Base-by-base conservation (phyloP, 2,888 invertebrate species). In the Andrena dorsata region DNA sequence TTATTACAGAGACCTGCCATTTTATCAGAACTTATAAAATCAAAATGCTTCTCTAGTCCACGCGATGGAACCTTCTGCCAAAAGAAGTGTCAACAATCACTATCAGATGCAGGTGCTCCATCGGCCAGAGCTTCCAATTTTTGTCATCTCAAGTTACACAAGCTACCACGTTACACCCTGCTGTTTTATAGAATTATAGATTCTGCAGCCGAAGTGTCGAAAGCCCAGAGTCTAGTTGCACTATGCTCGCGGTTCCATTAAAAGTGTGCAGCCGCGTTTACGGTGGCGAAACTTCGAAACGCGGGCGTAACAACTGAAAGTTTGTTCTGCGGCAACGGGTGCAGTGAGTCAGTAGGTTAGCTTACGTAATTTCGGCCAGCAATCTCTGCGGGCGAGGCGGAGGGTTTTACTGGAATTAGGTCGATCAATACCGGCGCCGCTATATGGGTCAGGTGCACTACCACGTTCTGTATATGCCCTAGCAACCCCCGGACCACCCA, bases 371-470 rank as follows among this genome's bases (percentile, higher is more conserved):
- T 90, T 90, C 86, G 86, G 73, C 83, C 78, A 82, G 79, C 80
- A 78, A 72, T 78, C 82, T 87, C 80, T 69, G 82, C 72, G 82
- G 76, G 79, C 61, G 88, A 79, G 70, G 41, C 5, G 41, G 86
- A 82, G 86, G 86, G 89, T 88, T 88, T 88, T 79, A 41, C 75
- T 20, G 76, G 89, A 92, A 93, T 93, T 93, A 86, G 93, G 93
- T 93, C 93, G 90, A 93, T 93, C 93, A 93, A 93, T 93, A 93
- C 89, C 86, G 85, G 81, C 84, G 61, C 80, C 82, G 65, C 82
- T 91, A 93, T 91, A 93, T 93, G 82, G 93, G 93, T 93, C 93
- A 93, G 93, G 93, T 93, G 93, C 93, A 93, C 90, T 86, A 85
- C 80, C 88, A 87, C 85, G 86, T 81, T 79, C 81, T 53, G 64